phyloP scores from a whole-genome alignment of 2,888 invertebrate genomes.

The Drosophila birchii region DNA sequence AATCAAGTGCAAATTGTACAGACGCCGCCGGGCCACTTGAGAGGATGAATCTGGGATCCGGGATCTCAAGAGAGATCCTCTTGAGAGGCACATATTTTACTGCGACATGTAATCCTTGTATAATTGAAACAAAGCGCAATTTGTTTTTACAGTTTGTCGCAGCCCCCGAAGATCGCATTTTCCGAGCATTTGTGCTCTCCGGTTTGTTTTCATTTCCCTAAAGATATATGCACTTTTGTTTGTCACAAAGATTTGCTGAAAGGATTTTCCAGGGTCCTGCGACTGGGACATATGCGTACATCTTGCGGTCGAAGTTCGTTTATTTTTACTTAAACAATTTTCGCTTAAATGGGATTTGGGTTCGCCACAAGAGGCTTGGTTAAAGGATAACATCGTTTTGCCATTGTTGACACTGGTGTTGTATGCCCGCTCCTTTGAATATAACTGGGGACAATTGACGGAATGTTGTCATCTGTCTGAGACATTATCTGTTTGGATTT shows the following conservation, averaged over 20 bases:
- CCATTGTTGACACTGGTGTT: conserved; percentile 64
- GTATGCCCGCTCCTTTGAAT: conserved; percentile 16
- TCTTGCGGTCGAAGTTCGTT: conserved; percentile 57
- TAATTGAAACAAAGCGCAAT: conserved; percentile 80
- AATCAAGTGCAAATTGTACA: conserved; percentile 78
- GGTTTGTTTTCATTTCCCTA: conserved; percentile 74
- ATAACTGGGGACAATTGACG: conserved; percentile 57
- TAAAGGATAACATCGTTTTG: conserved; percentile 80
- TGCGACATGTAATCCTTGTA: conserved; percentile 69
- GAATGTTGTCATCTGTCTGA: conserved; percentile 70
- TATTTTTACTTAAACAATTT: conserved; percentile 74
- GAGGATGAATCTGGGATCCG: conserved; percentile 15
- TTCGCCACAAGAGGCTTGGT: conserved; percentile 76
- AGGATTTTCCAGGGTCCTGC: conserved; percentile 58
- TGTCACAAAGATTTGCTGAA: conserved; percentile 68
- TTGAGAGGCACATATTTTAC: conserved; percentile 5
- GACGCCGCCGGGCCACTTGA: conserved; percentile 63
- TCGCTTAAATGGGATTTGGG: conserved; percentile 79
- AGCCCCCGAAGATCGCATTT: conserved; percentile 72
- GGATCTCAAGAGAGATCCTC: conserved; percentile 22
- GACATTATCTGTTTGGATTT: conserved; percentile 42
- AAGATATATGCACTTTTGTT: conserved; percentile 54
- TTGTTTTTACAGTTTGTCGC: conserved; percentile 80
- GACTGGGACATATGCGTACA: conserved; percentile 65
- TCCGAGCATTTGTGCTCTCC: conserved; percentile 4